Percentiles rank a stretch among this genome's conserved stretches.
phyloP scores from a whole-genome alignment of 2,113 vertebrate genomes.

The Phyllopteryx taeniolatus region DNA sequence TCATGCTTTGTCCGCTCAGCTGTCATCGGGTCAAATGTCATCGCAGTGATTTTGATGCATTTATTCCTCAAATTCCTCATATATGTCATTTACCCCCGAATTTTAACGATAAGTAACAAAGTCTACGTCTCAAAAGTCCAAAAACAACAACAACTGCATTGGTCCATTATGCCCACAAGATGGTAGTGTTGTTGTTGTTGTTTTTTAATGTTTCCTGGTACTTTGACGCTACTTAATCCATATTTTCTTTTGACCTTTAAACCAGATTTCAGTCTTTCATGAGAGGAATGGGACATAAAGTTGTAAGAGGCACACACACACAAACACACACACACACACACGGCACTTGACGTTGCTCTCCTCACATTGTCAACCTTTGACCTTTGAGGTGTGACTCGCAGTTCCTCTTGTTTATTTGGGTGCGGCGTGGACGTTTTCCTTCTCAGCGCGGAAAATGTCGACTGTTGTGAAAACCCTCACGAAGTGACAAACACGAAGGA shows the following conservation, averaged over 20 bases:
- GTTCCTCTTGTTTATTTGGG: background rate
- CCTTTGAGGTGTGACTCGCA: constrained; percentile 24
- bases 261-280: background rate
- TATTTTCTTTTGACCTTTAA: too few species aligned
- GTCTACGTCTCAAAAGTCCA: background rate
- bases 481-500: too few species aligned
- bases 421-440: too few species aligned
- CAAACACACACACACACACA: background rate
- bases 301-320: background rate
- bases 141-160: background rate
- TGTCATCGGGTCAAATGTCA: too few species aligned
- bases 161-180: background rate
- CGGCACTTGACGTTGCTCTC: background rate
- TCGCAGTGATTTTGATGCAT: background rate
- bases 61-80: background rate
- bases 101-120: background rate
- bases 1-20: too few species aligned
- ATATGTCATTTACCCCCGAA: background rate
- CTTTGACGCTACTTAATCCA: background rate
- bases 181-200: background rate
- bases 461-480: background rate
- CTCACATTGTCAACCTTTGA: background rate
- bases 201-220: background rate
- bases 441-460: too few species aligned
- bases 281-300: background rate